These are phyloP conservation scores for Pseudochirops corinnae DNA, from an alignment of 2,797 vertebrate species.

Conservation along the genomic window DNA sequence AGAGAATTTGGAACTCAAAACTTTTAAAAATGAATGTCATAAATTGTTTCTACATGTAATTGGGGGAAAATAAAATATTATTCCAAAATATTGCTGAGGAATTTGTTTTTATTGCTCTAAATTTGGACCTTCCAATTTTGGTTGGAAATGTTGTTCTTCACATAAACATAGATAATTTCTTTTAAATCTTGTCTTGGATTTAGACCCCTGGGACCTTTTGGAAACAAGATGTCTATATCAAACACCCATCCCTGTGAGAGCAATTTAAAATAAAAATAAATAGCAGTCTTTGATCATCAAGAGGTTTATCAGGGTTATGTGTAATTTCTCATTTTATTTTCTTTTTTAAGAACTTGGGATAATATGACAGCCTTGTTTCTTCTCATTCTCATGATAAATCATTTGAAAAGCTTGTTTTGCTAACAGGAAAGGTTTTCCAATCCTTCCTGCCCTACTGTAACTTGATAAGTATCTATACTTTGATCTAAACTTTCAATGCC, in stretches of 20 bases:
- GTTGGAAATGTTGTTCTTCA: conserved; percentile 2
- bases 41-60: neutral
- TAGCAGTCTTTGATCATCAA: conserved; percentile 34
- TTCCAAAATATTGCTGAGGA: conserved; percentile 10
- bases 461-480: conserved; percentile 32
- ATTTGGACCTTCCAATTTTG: neutral
- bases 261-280: conserved; percentile 48
- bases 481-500: conserved; percentile 1
- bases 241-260: conserved; percentile 23
- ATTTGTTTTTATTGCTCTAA: neutral
- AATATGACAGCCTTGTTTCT: neutral
- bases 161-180: neutral
- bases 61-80: neutral
- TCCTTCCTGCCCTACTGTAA: neutral
- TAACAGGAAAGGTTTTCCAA: neutral
- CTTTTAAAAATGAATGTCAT: neutral
- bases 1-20: neutral
- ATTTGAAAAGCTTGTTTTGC: conserved; percentile 20
- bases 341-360: conserved; percentile 11
- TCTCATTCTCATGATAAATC: conserved; percentile 23
- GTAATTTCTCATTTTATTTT: conserved; percentile 36
- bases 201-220: conserved; percentile 26
- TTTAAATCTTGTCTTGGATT: conserved; percentile 21
- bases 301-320: conserved; percentile 40
- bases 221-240: conserved; percentile 40